These are phyloP conservation scores for Anguilla marmorata DNA, from an alignment of 2,797 vertebrate genomes.

Conservation along the genomic window DNA sequence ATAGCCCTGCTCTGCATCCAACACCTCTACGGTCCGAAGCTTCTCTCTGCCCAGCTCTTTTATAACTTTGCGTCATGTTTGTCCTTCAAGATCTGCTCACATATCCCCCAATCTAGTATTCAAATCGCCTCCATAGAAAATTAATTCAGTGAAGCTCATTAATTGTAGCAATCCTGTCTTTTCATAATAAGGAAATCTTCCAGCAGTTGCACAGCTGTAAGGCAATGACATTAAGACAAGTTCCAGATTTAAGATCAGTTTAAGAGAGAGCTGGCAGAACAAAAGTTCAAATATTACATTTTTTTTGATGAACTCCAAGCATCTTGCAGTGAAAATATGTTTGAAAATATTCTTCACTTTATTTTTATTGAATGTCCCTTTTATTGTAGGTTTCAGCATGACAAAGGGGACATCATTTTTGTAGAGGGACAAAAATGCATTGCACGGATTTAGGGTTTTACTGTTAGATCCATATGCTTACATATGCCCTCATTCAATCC, in stretches of 20 bases:
- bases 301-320: background rate
- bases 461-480: background rate
- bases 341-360: background rate
- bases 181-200: background rate
- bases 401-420: too few species aligned
- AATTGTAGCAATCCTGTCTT: background rate
- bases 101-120: background rate
- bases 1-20: background rate
- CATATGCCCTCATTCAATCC: background rate
- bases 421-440: background rate
- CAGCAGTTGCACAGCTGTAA: background rate
- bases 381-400: background rate
- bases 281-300: too few species aligned
- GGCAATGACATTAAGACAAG: background rate
- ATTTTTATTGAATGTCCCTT: background rate
- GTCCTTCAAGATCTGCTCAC: background rate
- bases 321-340: background rate
- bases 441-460: background rate
- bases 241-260: background rate
- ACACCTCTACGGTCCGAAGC: constrained; percentile 5
- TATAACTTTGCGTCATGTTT: background rate
- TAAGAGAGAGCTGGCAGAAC: background rate
- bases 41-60: background rate
- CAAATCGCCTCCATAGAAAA: background rate
- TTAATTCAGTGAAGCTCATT: background rate